Conservation (phyloP, 1,140 invertebrate genomes). For the Microplitis demolitor region DNA sequence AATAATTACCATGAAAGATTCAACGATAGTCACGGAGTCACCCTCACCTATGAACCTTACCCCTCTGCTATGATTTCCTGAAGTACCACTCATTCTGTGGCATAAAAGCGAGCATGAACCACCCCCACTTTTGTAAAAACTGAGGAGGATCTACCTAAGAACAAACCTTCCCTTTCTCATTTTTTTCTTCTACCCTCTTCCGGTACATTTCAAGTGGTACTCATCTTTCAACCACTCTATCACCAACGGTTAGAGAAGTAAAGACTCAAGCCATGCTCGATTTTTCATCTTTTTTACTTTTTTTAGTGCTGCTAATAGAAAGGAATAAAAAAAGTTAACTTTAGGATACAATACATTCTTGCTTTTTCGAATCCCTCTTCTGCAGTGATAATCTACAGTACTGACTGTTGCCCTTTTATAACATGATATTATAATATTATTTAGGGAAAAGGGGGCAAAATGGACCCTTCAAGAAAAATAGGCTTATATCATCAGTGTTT, state of each 20-base stretch:
- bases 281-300: constrained; percentile 20
- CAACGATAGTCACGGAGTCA: constrained; percentile 61
- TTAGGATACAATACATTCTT: neutral
- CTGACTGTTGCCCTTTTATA: no score
- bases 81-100: constrained; percentile 47
- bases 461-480: no score
- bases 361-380: neutral
- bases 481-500: no score
- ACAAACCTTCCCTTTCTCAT: neutral
- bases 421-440: no score
- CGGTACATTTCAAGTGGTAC: constrained; percentile 42
- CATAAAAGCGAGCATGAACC: constrained; percentile 41
- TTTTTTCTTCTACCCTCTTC: constrained; percentile 28
- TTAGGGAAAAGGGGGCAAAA: no score
- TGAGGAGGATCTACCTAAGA: neutral
- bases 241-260: constrained; percentile 59
- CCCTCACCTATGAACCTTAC: constrained; percentile 39
- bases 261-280: constrained; percentile 53
- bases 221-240: constrained; percentile 60
- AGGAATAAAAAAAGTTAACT: constrained; percentile 5
- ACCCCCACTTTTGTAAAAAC: neutral
- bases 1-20: constrained; percentile 61
- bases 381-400: no score
- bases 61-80: neutral
- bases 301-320: neutral